These are phyloP conservation scores for Turritopsis rubra DNA, from an alignment of 30 jellyfish, hydroid and myxozoan genomes.

Conservation along the genomic window DNA sequence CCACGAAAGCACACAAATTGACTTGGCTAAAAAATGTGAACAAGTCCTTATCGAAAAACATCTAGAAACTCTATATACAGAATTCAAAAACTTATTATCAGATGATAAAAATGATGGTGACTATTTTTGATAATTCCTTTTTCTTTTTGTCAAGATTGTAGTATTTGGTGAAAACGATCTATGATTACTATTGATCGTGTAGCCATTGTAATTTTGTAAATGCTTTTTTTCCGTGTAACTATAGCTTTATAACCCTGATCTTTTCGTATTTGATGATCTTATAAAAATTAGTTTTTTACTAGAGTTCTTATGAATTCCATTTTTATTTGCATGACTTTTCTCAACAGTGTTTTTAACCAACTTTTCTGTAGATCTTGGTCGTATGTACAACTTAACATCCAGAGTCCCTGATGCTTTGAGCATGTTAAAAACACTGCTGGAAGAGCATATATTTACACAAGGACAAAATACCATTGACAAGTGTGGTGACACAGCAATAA, in stretches of 20 bases:
- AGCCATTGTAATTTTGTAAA: too few relatives aligned
- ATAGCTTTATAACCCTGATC: too few relatives aligned
- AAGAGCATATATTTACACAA: conserved; percentile 81
- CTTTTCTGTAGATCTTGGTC: conserved; percentile 67
- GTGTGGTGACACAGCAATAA: conserved; percentile 89
- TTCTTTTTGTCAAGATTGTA: too few relatives aligned
- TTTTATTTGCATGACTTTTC: neutral
- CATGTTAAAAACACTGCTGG: conserved; percentile 59
- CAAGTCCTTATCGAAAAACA: conserved; percentile 87
- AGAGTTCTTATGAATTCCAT: neutral
- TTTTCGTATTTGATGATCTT: too few relatives aligned
- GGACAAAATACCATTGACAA: conserved; percentile 75
- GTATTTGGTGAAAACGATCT: too few relatives aligned
- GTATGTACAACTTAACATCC: conserved; percentile 84
- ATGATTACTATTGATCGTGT: too few relatives aligned
- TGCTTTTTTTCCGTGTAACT: too few relatives aligned
- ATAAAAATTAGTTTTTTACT: too few relatives aligned
- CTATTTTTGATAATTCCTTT: too few relatives aligned
- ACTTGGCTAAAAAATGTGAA: conserved; percentile 94
- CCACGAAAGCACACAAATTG: conserved; percentile 95
- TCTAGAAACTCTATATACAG: conserved; percentile 90
- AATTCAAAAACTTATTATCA: conserved; percentile 64
- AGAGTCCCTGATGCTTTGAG: conserved; percentile 85
- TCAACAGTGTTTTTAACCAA: neutral
- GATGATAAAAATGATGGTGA: conserved; percentile 97